phyloP scores from a whole-genome alignment of 2,888 invertebrate species.

The Celastrina argiolus region DNA sequence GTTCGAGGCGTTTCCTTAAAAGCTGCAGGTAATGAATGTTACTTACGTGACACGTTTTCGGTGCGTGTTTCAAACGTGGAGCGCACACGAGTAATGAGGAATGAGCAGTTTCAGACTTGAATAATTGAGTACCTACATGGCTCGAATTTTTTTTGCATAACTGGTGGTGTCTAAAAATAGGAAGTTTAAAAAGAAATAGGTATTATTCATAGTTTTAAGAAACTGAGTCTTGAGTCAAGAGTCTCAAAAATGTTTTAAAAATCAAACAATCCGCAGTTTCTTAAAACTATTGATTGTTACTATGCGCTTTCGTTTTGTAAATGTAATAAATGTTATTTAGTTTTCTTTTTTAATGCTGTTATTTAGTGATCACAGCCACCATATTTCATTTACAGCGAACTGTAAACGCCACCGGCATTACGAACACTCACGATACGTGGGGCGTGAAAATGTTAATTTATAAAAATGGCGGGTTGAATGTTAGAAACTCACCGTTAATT shows the following conservation, averaged over 20 bases:
- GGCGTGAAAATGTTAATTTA: constrained; percentile 17
- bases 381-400: background rate
- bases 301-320: no score
- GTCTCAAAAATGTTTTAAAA: no score
- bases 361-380: background rate
- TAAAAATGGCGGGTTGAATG: constrained; percentile 20
- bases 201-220: no score
- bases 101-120: background rate
- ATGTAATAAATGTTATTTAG: no score
- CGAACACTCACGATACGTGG: background rate
- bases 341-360: background rate
- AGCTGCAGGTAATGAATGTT: constrained; percentile 21
- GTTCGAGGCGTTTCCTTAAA: constrained; percentile 23
- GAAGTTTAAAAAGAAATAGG: no score
- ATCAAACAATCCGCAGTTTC: no score
- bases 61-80: background rate
- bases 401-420: background rate
- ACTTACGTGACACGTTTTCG: constrained; percentile 12
- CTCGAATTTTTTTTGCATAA: no score
- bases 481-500: constrained; percentile 50
- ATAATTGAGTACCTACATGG: no score
- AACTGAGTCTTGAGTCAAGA: no score
- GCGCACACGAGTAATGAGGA: background rate
- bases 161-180: no score
- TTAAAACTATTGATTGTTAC: no score